Percentiles rank a stretch among this genome's conserved stretches.
Evolutionary conservation across 2,113 vertebrate species (phyloP).

Genomic region (Sterna hirundo): DNA sequence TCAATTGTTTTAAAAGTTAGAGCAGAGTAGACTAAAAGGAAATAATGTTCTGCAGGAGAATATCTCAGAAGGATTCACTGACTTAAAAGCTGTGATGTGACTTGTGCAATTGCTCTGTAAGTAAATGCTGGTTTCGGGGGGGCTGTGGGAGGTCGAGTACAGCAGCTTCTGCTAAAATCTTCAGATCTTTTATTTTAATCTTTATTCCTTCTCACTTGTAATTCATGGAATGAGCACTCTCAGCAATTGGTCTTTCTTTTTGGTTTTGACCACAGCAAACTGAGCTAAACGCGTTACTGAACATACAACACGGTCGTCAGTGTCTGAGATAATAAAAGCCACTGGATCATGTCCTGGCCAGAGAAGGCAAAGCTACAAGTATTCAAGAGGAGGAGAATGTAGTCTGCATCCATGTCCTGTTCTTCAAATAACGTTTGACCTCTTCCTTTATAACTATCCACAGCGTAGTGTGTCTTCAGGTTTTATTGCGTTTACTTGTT

Average conservation of each 20-base stretch:
- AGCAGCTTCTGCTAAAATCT: background rate
- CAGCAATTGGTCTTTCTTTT: background rate
- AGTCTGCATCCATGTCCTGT: background rate
- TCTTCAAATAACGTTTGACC: background rate
- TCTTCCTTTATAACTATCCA: background rate
- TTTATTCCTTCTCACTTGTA: background rate
- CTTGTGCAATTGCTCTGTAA: background rate
- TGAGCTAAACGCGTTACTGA: background rate
- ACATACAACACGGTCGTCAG: rapidly evolving
- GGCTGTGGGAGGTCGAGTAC: background rate
- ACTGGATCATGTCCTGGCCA: background rate
- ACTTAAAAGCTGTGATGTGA: background rate
- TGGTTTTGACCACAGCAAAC: background rate
- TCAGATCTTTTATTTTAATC: background rate
- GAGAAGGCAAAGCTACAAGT: background rate
- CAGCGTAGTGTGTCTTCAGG: background rate
- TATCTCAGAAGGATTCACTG: rapidly evolving
- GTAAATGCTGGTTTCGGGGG: background rate
- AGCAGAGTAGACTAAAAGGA: background rate
- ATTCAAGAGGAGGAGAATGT: background rate
- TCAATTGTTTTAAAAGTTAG: background rate
- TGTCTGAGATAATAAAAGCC: background rate
- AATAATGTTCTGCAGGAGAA: background rate
- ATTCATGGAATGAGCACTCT: background rate
- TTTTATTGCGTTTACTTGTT: background rate